phyloP scores from a whole-genome alignment of 2,888 invertebrate genomes.

The Cancer borealis region DNA sequence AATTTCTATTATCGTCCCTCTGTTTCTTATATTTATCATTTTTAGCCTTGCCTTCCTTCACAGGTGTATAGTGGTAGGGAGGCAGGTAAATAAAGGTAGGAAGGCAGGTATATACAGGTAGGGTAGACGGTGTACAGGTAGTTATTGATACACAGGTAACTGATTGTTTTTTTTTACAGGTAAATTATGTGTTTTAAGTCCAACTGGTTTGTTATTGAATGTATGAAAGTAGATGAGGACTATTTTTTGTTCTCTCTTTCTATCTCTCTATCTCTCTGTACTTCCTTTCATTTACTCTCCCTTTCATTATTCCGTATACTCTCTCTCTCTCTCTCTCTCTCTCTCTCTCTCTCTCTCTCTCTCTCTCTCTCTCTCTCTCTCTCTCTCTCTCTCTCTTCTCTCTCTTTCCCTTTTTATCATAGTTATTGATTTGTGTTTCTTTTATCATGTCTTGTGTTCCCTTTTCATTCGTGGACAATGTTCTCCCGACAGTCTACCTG shows the following conservation, averaged over 20 bases:
- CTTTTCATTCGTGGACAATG: not conserved
- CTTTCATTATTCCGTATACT: not conserved
- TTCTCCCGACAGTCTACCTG: not conserved
- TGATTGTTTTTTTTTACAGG: too few species aligned
- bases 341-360: slow-evolving; percentile 21
- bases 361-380: not conserved
- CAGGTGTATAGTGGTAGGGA: too few species aligned
- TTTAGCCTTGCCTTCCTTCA: not conserved
- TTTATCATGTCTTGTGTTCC: not conserved
- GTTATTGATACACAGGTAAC: too few species aligned
- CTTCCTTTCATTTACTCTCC: not conserved
- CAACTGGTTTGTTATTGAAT: too few species aligned
- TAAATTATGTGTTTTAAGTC: too few species aligned
- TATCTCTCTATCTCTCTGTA: not conserved
- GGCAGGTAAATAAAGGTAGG: too few species aligned
- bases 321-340: not conserved
- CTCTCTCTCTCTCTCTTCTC: not conserved
- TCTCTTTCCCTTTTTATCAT: slow-evolving; percentile 4
- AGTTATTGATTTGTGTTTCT: not conserved
- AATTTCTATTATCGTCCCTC: not conserved
- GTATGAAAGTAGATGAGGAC: too few species aligned
- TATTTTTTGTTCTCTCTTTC: not conserved
- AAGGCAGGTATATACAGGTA: too few species aligned
- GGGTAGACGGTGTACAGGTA: too few species aligned
- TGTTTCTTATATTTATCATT: not conserved